Base-by-base conservation (phyloP, 2,797 vertebrate species). In the Cirrhinus molitorella region DNA sequence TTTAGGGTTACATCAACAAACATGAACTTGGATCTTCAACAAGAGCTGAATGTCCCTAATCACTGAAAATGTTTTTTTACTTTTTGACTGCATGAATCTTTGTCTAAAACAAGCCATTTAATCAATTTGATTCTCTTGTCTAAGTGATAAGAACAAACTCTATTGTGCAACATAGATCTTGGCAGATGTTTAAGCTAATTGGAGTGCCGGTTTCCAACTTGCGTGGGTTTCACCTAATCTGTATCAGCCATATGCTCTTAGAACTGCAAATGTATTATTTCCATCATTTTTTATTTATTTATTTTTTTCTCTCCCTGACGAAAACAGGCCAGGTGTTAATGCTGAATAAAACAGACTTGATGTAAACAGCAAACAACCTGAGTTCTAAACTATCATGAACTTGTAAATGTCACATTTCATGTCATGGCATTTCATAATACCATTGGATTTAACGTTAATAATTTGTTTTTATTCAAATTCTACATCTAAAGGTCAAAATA, bases 141-240 rank as follows among this genome's bases (percentile, higher is more conserved):
- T 49, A 53, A 55, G 23, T 31, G 51, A n/a, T 74, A 9, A 59
- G 40, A 57, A 59, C 53, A 47, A 12, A 68, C 12, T 53, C 55
- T 9, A 47, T 66, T 57, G 12, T 74, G 25, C 25, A 47, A 65
- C 74, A 67, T 47, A 37, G 1, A 55, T 21, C 71, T 76, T 3
- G 40, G 25, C 76, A 77, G 68, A 73, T 82, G 75, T 67, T 63
- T 37, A 43, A 28, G 16, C 21, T 85, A 85, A 71, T 81, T 59
- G 47, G 23, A 78, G 34, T 55, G 68, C 23, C 23, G 40, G 23
- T 51, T 65, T 53, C 45, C 28, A 79, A 68, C 67, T 25, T 72
- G 72, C 11, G 19, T 55, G 28, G 19, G 23, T 21, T 83, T 73
- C 43, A 51, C 28, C 34, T 53, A 73, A 79, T 63, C 23, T 70